Base-by-base conservation (phyloP, 2,113 vertebrate species). In the Odobenus rosmarus region DNA sequence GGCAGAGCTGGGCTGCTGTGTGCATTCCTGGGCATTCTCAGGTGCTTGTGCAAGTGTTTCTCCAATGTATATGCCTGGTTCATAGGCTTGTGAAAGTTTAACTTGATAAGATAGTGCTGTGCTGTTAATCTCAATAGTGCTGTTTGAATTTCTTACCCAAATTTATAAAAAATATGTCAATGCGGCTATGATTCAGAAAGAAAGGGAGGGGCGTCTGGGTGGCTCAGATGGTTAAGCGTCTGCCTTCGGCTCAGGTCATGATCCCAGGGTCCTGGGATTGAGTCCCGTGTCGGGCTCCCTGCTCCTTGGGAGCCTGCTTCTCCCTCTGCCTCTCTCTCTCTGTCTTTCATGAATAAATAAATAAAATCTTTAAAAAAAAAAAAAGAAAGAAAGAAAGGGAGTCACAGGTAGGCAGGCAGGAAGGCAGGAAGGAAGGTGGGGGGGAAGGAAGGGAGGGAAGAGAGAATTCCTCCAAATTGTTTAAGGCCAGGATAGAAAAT, bases 401-500 rank as follows among this genome's bases (percentile, higher is more conserved):
- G 31, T 31, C 67, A 93, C 13, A 36, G 76, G 19, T 21, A 53
- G 42, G 23, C 3, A 16, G 64, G 51, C 1, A 93, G 61, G 61
- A 10, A 74, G 84, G 36, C 24, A 42, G 8, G 36, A 62, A 7
- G 19, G 16, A 49, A 33, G 6, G 82, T 33, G 64, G 12, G 16
- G 42, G 12, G 51, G 79, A 11, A 67, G 42, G 36, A 23, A 71
- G 39, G 49, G 15, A 62, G 31, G 71, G n/a, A 49, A 39, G 87
- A 42, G 51, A 74, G 67, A 95, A 55, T 62, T 49, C 21, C 62
- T 53, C 24, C 11, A 79, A 88, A 79, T 49, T 74, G 55, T 89
- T 95, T 62, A 90, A 93, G 46, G 33, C 33, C 6, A 76, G 26
- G 28, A 26, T 33, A 93, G 81, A 95, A 94, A 95, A 95, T 49